Base-by-base conservation (phyloP, 2,113 vertebrate species). In the Platysteira castanea region DNA sequence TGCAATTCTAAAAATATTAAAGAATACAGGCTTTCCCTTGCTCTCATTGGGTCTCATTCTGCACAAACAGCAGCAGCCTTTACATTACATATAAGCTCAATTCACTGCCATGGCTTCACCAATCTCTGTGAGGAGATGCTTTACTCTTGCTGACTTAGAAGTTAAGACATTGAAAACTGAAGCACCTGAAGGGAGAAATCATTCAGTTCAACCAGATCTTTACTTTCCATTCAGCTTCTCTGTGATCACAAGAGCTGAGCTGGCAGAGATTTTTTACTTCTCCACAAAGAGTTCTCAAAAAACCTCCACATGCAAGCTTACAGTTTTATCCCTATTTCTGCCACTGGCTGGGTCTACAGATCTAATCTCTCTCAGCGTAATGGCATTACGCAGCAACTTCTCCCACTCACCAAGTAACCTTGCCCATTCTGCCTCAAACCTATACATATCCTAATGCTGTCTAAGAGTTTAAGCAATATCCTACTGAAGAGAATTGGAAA, bases 391-490 rank as follows among this genome's bases (percentile, higher is more conserved):
- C 27, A 61, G 63, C 39, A 88, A 41, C 24, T 86, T 80, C 18
- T 70, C 59, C 30, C 10, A 15, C 8, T 73, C 52, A 44, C 33
- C 21, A 23, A 53, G 53, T 33, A 82, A 73, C 33, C 52, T 50
- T 10, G 41, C 46, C 52, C 24, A 75, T 60, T 93, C 33, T 46
- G 63, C 54, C 30, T 81, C 71, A 93, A 89, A 82, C 17, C 0
- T 0, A 63, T 10, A 41, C 1, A 18, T 27, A 67, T 0, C 4
- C 41, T 49, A 88, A 88, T 49, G 33, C n/a, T 60, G 37, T 1
- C 0, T 5, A 83, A 85, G 27, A 68, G 86, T 49, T 74, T 57
- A 71, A 91, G 27, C 10, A 9, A 41, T n/a, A 60, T 9, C 22
- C 26, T 67, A 24, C 28, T 74, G 24, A 53, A 60, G 24, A 59